Evolutionary conservation across 2,113 vertebrate genomes (phyloP).

Genomic region (Archocentrus centrarchus): DNA sequence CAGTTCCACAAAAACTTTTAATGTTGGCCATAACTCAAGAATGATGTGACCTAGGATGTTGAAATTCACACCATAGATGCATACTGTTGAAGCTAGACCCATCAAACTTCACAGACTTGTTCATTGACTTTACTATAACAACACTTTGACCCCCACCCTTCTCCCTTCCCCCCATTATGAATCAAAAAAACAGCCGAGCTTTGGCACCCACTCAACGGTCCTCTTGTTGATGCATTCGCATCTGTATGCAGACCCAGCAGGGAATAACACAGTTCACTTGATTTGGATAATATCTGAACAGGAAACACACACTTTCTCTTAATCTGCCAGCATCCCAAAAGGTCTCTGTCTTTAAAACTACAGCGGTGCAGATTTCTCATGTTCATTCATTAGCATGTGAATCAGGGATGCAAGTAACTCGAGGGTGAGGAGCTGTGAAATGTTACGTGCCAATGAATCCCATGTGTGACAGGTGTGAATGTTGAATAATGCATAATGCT

Average conservation of each 20-base stretch:
- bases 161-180: no score
- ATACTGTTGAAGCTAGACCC: no score
- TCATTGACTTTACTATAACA: no score
- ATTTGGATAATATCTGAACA: conserved; percentile 8
- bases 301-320: not conserved
- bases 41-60: no score
- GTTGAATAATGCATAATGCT: conserved; percentile 55
- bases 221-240: conserved; percentile 13
- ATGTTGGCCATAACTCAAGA: no score
- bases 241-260: conserved; percentile 2
- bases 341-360: conserved; percentile 1
- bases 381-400: conserved; percentile 51
- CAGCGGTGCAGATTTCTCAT: not conserved
- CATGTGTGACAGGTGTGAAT: conserved; percentile 47
- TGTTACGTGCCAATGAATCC: conserved; percentile 43
- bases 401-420: conserved; percentile 31
- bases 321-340: conserved; percentile 3
- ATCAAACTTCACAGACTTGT: no score
- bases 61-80: no score
- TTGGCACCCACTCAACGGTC: no score
- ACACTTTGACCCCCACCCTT: no score
- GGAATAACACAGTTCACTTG: not conserved
- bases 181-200: no score
- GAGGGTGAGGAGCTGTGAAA: conserved; percentile 51
- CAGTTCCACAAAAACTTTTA: no score